Base-by-base conservation (phyloP, 2,888 invertebrate genomes). In the Notocelia uddmanniana region DNA sequence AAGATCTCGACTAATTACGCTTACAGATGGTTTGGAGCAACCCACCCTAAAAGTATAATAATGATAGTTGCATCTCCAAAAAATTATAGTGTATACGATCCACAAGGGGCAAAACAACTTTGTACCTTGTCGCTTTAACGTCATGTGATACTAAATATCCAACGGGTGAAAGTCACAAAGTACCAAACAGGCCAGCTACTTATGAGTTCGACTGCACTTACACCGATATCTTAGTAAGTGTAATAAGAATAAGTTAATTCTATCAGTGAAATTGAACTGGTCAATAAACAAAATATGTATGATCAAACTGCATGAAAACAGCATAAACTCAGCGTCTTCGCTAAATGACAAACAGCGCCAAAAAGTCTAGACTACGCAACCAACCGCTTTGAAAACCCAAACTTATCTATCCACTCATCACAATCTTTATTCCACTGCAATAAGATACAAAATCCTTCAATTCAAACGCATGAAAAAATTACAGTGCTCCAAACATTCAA, bases 261-360 rank as follows among this genome's bases (percentile, higher is more conserved):
- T 41, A 41, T 15, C 3, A 41, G 15, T 3, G n/a, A 41, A 15
- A 15, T 31, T 5, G 8, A 15, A 41, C 0, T 15, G 5, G 5
- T 26, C 10, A 37, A 59, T 23, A 37, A 8, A 54, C 15, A 18
- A 41, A 59, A 60, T 54, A 52, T 52, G 52, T 54, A 52, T 52
- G 52, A 21, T 31, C 34, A 52, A 37, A 34, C 15, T 11, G 37
- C 52, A 50, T 63, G 50, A 68, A 59, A 52, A 58, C 48, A n/a
- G 48, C 19, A 67, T 67, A 48, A 68, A 50, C 68, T 68, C 59
- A 37, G 19, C 69, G 45, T 52, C 68, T 72, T 67, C 50, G 50
- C 45, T 60, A 52, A 67, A 62, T 75, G 74, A 75, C 74, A 78
- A 74, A 76, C 64, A 76, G 75, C 78, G 79, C 76, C 79, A 71